Evolutionary conservation across 2,888 invertebrate genomes (phyloP), one percentile per base, ranked within the genome.

Genomic region (Sphecodes monilicornis): DNA sequence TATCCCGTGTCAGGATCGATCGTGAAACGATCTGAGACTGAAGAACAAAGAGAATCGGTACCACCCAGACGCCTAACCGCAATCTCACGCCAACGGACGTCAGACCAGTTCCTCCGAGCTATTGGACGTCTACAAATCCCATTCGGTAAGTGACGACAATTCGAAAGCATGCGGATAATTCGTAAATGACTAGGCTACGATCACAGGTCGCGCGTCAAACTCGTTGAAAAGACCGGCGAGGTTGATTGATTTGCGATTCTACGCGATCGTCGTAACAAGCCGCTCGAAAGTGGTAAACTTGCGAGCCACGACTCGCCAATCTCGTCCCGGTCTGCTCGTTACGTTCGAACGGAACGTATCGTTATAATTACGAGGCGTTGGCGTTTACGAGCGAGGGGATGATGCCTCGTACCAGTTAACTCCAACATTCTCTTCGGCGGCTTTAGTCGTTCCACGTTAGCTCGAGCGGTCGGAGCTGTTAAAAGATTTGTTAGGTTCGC

Each of bases 331-430:
- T 69, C 66, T 72, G 83, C 86, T 91, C 86, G 91, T 91, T 91
- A 91, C 85, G 69, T 87, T 84, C 75, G 54, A 76, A 80, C 66
- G 81, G 87, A 88, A 86, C 86, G 81, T 89, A 91, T 94, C 93
- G 92, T 94, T 94, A 94, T 93, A 94, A 94, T 93, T 93, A 94
- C 92, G 92, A 92, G 92, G 93, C 92, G 93, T 94, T 93, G 93
- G 92, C 93, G 91, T 94, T 93, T 94, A 93, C 93, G 94, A 93
- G 89, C 92, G 57, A 60, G 68, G 70, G 75, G 79, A 84, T 75
- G 86, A 89, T 74, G 80, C 78, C 69, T 80, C 74, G 73, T 80
- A 84, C 78, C 84, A 73, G 88, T 86, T 84, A 83, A 85, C 75
- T 72, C 32, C 54, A 68, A 75, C 84, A 80, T 86, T 78, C 76